Base-by-base conservation (phyloP, 2,888 invertebrate genomes). In the Podotricha telesiphe region DNA sequence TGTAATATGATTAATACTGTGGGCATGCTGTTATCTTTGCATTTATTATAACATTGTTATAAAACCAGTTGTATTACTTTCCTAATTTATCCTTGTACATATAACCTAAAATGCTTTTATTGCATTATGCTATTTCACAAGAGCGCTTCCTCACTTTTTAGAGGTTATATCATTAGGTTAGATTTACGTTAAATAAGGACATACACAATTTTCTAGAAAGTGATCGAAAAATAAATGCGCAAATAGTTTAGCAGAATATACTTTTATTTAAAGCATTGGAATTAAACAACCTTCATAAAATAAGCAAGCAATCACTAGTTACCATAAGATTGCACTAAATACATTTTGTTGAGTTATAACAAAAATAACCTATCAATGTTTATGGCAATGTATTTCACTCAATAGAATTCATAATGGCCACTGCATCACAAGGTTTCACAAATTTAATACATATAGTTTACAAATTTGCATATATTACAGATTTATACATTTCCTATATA, bases 1-100 rank as follows among this genome's bases (percentile, higher is more conserved):
- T 91, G 90, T 89, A 92, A 91, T 88, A 86, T 82, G 85, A 84
- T 86, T 83, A 80, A 80, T 82, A 77, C 79, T 79, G 84, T 80
- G 82, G 81, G 84, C 77, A 77, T 75, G 78, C 83, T 86, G 86
- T 86, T 90, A 86, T 82, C 82, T 81, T 88, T 91, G 89, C 92
- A 93, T 91, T 93, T 85, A 92, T 89, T 91, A 93, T 91, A 91
- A 89, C 83, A 82, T 87, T 91, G 91, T 91, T 92, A 90, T 82
- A 82, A 82, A 81, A 74, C 64, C 51, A 74, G 70, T 73, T 78
- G 70, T 84, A 70, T 84, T 77, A 81, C 82, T 86, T 73, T 63
- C 58, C 62, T 58, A 17, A 61, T 77, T 48, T 53, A 56, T 69
- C 42, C 61, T 56, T 11, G 53, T 15, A 50, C 20, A 55, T 19